These are phyloP conservation scores for Ophthalmolycus amberensis DNA, from an alignment of 2,113 vertebrate genomes.

Conservation along the genomic window DNA sequence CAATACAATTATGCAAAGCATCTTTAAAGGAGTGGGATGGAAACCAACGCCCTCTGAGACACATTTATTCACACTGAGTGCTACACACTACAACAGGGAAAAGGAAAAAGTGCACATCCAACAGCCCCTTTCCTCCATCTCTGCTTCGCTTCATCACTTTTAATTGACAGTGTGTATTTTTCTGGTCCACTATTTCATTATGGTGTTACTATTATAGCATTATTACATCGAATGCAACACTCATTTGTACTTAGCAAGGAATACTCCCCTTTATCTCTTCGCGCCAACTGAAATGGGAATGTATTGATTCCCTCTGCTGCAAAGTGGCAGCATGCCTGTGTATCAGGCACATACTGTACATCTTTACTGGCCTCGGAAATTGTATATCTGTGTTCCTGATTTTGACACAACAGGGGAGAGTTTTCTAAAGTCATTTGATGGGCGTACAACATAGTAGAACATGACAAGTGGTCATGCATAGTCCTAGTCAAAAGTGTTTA, in stretches of 20 bases:
- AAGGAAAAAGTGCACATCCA: conserved; percentile 34
- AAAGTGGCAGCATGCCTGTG: conserved; percentile 13
- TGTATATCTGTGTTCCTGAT: neutral
- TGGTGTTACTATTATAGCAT: conserved; percentile 20
- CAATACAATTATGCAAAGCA: conserved; percentile 53
- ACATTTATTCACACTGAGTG: conserved; percentile 43
- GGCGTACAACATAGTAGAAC: neutral
- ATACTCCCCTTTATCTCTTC: conserved; percentile 28
- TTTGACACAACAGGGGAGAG: neutral
- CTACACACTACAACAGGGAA: conserved; percentile 16
- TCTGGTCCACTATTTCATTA: conserved; percentile 43
- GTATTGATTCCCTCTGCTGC: conserved; percentile 43
- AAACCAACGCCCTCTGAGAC: conserved; percentile 49
- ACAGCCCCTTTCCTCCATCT: conserved; percentile 15
- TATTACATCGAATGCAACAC: conserved; percentile 34
- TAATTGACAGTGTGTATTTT: conserved; percentile 47
- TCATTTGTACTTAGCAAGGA: conserved; percentile 32
- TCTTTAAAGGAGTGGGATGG: conserved; percentile 50
- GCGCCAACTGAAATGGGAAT: conserved; percentile 30
- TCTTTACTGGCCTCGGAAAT: conserved; percentile 8
- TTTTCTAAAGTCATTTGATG: conserved; percentile 3
- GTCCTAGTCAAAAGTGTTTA: no score
- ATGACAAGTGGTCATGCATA: neutral
- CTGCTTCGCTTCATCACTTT: conserved; percentile 38
- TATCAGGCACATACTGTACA: conserved; percentile 15